Conservation (phyloP, 2,113 vertebrate genomes). For the Pituophis catenifer region DNA sequence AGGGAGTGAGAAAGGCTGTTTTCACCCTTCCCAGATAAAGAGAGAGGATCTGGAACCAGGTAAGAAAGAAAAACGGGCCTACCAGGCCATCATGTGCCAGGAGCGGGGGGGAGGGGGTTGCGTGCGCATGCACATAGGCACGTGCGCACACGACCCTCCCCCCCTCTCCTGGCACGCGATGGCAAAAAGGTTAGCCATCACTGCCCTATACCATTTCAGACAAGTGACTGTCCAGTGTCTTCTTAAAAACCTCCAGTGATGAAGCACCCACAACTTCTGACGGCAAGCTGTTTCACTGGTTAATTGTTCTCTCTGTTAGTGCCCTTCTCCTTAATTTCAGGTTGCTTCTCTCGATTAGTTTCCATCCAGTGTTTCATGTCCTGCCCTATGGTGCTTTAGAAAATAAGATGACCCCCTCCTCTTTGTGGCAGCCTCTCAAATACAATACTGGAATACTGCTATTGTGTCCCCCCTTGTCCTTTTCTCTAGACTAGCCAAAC, state of each 20-base stretch:
- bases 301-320: not conserved
- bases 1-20: no score
- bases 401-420: not conserved
- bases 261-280: not conserved
- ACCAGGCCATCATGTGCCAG: no score
- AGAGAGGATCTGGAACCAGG: no score
- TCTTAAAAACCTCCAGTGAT: not conserved
- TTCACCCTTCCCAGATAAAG: no score
- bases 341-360: not conserved
- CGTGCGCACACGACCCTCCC: no score
- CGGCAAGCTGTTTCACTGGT: not conserved
- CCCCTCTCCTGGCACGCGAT: no score
- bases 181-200: no score
- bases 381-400: not conserved
- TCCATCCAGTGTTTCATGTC: not conserved
- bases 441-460: not conserved
- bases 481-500: not conserved
- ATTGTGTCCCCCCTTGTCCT: not conserved
- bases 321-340: not conserved
- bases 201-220: not conserved
- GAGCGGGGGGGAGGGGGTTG: no score
- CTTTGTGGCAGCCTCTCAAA: not conserved
- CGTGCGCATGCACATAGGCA: no score
- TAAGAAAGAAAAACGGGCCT: no score
- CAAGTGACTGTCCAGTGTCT: not conserved